These are phyloP conservation scores for Radopholus similis DNA, from an alignment of 1,140 invertebrate species.

Conservation along the genomic window DNA sequence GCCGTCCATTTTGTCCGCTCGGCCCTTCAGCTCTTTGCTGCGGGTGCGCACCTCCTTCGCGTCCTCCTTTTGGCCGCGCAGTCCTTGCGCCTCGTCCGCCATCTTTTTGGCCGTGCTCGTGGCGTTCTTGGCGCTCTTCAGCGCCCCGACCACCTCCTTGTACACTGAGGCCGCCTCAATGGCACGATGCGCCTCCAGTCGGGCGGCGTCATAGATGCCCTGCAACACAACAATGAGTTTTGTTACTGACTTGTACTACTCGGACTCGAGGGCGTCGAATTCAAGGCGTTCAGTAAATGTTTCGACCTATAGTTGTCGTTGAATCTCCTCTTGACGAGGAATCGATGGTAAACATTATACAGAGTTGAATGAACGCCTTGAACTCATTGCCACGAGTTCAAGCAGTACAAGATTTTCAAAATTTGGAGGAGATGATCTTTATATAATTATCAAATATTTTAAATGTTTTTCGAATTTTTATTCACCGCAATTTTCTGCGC, in stretches of 20 bases:
- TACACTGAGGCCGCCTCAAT: slow-evolving; percentile 37
- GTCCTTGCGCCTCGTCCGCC: background rate
- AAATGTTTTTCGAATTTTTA: too few relatives aligned
- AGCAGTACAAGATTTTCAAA: too few relatives aligned
- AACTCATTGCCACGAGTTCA: too few relatives aligned
- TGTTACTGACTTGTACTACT: too few relatives aligned
- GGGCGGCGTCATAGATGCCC: slow-evolving; percentile 37
- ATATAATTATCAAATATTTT: too few relatives aligned
- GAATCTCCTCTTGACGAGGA: too few relatives aligned
- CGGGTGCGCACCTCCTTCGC: background rate
- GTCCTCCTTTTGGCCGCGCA: background rate
- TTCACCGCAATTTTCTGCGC: slow-evolving; percentile 6
- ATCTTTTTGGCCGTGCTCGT: background rate
- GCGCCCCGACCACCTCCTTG: slow-evolving; percentile 14
- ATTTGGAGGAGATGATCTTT: too few relatives aligned
- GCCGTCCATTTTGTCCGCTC: background rate
- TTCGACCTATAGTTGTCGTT: too few relatives aligned
- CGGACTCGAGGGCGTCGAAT: background rate
- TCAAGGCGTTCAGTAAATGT: background rate
- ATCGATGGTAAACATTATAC: too few relatives aligned
- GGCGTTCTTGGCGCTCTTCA: slow-evolving; percentile 26
- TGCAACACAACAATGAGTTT: background rate
- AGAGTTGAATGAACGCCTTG: too few relatives aligned
- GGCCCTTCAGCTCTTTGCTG: background rate
- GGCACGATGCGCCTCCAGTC: slow-evolving; percentile 26